Evolutionary conservation across 2,797 vertebrate species (phyloP).

Genomic region (Lophotriccus pileatus): DNA sequence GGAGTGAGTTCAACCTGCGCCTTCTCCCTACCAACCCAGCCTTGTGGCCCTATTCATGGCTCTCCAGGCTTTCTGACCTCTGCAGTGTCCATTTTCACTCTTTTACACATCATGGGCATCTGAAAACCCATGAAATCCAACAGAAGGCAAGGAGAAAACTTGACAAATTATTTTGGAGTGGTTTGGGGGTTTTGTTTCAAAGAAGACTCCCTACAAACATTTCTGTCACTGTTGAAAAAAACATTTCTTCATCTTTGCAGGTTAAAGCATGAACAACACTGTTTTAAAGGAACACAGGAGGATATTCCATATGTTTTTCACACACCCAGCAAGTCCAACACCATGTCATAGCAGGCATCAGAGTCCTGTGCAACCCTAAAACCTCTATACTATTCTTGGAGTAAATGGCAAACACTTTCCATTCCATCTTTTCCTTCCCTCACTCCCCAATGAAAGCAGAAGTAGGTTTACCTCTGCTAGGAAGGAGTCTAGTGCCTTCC

Average conservation of each 20-base stretch:
- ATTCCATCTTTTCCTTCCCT: neutral
- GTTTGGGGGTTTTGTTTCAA: neutral
- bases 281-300: neutral
- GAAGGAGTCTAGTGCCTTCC: neutral
- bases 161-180: fast-evolving
- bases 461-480: neutral
- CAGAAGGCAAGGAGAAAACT: neutral
- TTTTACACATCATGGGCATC: neutral
- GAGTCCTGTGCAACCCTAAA: neutral
- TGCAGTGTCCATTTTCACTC: neutral
- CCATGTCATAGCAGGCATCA: neutral
- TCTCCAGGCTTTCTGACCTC: neutral
- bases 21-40: neutral
- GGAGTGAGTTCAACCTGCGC: neutral
- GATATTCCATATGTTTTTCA: neutral
- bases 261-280: neutral
- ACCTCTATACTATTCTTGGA: neutral
- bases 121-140: neutral
- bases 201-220: neutral
- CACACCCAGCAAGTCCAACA: neutral
- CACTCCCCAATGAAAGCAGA: neutral
- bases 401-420: neutral
- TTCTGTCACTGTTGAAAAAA: neutral
- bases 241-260: neutral
- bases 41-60: neutral